phyloP scores from a whole-genome alignment of 2,888 invertebrate species.

The Ellobium chinense region DNA sequence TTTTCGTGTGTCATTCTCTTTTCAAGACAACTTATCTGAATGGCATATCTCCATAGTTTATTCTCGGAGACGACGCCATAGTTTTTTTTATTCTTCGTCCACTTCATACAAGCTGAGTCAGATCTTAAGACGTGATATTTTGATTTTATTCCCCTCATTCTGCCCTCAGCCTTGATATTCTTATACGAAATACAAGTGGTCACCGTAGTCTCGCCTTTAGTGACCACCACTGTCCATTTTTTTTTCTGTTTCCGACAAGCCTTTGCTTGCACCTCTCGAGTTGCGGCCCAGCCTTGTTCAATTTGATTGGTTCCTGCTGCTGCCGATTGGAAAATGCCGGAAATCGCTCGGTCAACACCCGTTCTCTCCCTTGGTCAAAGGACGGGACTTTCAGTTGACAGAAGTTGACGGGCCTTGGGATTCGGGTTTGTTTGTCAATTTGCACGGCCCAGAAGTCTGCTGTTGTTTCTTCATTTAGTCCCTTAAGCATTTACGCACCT shows the following conservation, averaged over 20 bases:
- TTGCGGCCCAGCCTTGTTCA: not conserved
- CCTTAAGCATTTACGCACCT: not conserved
- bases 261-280: not conserved
- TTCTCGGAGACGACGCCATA: no score
- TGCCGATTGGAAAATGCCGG: conserved; percentile 19
- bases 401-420: not conserved
- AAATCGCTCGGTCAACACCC: not conserved
- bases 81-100: no score
- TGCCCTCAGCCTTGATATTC: no score
- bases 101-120: no score
- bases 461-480: conserved; percentile 1
- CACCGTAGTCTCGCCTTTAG: no score
- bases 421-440: conserved; percentile 4
- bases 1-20: no score
- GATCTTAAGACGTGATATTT: no score
- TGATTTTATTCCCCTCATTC: no score
- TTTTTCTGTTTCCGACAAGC: not conserved
- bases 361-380: not conserved
- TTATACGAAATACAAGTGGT: no score
- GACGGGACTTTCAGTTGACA: conserved; percentile 1
- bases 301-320: conserved; percentile 15
- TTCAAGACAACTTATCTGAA: no score
- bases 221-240: no score
- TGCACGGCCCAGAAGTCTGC: not conserved
- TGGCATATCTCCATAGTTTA: no score